Percentiles rank a stretch among this genome's conserved stretches.
Conservation (phyloP, 2,797 vertebrate species). For the Arremon aurantiirostris region DNA sequence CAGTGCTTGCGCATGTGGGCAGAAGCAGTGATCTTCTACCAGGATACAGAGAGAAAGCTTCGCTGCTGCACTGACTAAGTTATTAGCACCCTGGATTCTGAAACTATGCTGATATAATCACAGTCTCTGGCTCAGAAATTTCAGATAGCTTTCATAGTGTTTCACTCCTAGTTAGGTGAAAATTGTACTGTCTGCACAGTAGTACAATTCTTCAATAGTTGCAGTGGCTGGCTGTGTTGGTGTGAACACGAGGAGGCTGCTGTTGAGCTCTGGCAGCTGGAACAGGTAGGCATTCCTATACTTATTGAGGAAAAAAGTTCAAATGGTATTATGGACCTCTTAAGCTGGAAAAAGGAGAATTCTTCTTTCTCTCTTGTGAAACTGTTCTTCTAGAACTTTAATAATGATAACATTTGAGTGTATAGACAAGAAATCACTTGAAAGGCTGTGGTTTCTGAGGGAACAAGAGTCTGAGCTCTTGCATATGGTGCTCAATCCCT, state of each 20-base stretch:
- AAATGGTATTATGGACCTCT: not conserved
- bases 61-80: not conserved
- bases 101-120: not conserved
- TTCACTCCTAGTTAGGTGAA: not conserved
- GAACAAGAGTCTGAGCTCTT: not conserved
- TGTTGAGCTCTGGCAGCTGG: not conserved
- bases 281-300: not conserved
- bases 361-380: not conserved
- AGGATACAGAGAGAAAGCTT: not conserved
- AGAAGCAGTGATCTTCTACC: not conserved
- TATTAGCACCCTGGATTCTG: not conserved
- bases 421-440: not conserved
- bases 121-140: not conserved
- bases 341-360: not conserved
- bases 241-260: not conserved
- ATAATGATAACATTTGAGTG: not conserved
- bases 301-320: not conserved
- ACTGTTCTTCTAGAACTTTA: not conserved
- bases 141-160: not conserved
- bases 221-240: not conserved
- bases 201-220: not conserved
- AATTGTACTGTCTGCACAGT: not conserved
- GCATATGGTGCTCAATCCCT: accelerated
- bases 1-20: not conserved
- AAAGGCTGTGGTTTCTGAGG: not conserved